phyloP scores from a whole-genome alignment of 2,888 invertebrate genomes.

The Nomada fucata region DNA sequence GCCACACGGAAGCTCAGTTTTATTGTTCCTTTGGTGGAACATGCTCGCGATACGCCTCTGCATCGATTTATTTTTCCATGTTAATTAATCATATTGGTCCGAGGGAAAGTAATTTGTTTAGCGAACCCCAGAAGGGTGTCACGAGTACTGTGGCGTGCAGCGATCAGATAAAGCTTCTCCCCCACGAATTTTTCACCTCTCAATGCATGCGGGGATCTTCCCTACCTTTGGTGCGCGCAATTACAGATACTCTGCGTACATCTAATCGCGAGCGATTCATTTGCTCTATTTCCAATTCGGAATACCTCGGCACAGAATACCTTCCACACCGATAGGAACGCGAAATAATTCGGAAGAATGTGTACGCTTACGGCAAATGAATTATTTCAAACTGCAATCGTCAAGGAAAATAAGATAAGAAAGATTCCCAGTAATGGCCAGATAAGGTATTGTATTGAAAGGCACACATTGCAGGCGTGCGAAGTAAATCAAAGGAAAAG shows the following conservation, averaged over 20 bases:
- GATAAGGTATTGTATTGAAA: constrained; percentile 3
- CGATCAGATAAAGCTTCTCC: constrained; percentile 55
- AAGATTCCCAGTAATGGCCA: not conserved
- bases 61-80: constrained; percentile 38
- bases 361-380: no score
- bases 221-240: constrained; percentile 19
- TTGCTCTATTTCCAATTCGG: not conserved
- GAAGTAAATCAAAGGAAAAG: constrained; percentile 28
- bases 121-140: constrained; percentile 40
- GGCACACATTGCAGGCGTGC: not conserved
- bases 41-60: not conserved
- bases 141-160: constrained; percentile 26
- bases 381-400: no score
- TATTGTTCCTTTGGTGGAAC: not conserved
- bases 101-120: constrained; percentile 48
- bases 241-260: constrained; percentile 3
- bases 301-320: not conserved
- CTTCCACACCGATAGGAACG: not conserved
- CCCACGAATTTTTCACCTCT: constrained; percentile 34
- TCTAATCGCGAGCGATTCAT: constrained; percentile 4
- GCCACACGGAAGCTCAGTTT: not conserved
- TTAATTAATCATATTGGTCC: constrained; percentile 56
- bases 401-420: not conserved
- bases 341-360: no score
- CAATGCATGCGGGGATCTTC: constrained; percentile 9